Base-by-base conservation (phyloP, 1,140 invertebrate genomes). In the Bombus affinis region DNA sequence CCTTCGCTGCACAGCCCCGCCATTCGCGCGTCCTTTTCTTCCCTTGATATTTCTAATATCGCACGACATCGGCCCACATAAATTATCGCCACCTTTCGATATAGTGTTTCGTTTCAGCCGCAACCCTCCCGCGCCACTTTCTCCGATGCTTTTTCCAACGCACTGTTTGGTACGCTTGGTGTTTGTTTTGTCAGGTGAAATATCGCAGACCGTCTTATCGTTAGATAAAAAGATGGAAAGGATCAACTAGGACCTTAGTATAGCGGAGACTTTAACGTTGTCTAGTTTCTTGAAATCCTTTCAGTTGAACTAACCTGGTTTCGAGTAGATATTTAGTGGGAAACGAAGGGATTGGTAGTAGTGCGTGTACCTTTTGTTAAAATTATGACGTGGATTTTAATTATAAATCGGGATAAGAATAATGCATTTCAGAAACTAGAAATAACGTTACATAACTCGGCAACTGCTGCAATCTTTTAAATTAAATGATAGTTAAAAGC, bases 41-140 rank as follows among this genome's bases (percentile, higher is more conserved):
- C 65, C 65, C 68, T 81, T 68, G 78, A 86, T 88, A 88, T 88
- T 82, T 88, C 74, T 88, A 86, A 88, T 88, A 88, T 88, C 84
- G 68, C 32, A 10, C 72, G 83, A 73, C 62, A 80, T 74, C 68
- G 70, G 28, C 44, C 53, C 75, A 75, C 86, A 86, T 88, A 88
- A 88, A 86, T 88, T 86, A 78, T n/a, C 3, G 22, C 53, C n/a
- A 0, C 47, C 57, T 37, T 53, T 72, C 83, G 76, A 72, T 72
- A 73, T 5, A 37, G 35, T 12, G 44, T 35, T 75, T 70, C 59
- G 68, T 65, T 66, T 47, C 72, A 28, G 59, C 15, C 70, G 53
- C 74, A 83, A 76, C 42, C 57, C 25, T 68, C 47, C 42, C 62
- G 62, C 35, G 35, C 53, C 25, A n/a, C 47, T 65, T 65, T 12